Conservation (phyloP, 1,140 invertebrate species). For the Penaeus vannamei region DNA sequence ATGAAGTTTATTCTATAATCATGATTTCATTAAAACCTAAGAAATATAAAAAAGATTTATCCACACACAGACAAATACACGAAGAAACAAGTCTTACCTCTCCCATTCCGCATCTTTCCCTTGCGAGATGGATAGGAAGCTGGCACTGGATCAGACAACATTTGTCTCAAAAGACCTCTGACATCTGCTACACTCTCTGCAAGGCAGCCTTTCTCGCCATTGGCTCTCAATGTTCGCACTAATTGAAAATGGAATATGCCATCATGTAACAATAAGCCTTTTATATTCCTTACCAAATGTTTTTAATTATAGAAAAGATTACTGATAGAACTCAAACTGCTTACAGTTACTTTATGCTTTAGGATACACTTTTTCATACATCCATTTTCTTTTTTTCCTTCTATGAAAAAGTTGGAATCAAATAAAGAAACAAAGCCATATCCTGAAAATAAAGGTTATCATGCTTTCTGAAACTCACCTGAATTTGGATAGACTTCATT, state of each 20-base stretch:
- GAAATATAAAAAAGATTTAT: neutral
- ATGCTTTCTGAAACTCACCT: constrained; percentile 69
- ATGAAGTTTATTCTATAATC: too few species aligned
- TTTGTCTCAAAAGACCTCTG: constrained; percentile 84
- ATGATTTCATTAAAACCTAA: neutral
- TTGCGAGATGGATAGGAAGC: constrained; percentile 60
- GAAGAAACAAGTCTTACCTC: constrained; percentile 29
- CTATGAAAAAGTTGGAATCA: neutral
- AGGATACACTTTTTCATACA: too few species aligned
- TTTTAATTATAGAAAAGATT: too few species aligned
- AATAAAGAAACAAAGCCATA: too few species aligned
- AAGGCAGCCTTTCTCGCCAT: constrained; percentile 72
- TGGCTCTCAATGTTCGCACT: constrained; percentile 64
- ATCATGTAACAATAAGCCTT: too few species aligned
- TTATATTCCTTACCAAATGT: too few species aligned
- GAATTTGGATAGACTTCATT: constrained; percentile 91
- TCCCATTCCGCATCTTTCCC: constrained; percentile 62
- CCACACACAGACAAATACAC: neutral
- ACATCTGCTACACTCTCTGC: constrained; percentile 91
- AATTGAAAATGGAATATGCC: constrained; percentile 1
- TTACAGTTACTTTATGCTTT: too few species aligned
- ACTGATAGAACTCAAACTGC: neutral
- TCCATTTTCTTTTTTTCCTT: too few species aligned
- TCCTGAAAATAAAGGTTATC: too few species aligned
- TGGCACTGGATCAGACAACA: constrained; percentile 84